Evolutionary conservation across 2,113 vertebrate species (phyloP).

Genomic region (Ptilonorhynchus violaceus): DNA sequence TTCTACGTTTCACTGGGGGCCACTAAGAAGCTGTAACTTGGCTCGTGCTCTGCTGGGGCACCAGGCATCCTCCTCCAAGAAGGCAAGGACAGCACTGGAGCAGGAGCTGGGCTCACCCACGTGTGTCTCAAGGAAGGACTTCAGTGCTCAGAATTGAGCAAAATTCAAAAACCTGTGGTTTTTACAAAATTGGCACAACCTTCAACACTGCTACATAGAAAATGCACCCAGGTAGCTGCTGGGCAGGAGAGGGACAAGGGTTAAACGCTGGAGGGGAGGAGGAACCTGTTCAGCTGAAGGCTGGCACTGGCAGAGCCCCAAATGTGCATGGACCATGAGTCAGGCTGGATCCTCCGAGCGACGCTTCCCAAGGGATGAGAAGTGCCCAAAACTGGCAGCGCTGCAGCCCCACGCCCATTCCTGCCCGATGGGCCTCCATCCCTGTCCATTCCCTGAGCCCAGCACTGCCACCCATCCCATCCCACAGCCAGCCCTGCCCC

Average conservation of each 20-base stretch:
- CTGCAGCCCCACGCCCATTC: not conserved
- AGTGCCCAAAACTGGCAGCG: not conserved
- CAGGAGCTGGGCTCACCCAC: fast-evolving
- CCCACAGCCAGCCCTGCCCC: not conserved
- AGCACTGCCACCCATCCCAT: fast-evolving
- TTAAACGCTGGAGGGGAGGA: not conserved
- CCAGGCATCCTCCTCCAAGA: not conserved
- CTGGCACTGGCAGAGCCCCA: not conserved
- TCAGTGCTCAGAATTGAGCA: not conserved
- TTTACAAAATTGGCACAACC: not conserved
- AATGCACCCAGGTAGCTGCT: fast-evolving
- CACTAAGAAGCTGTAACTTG: not conserved
- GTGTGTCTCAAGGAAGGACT: not conserved
- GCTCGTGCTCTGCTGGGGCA: not conserved
- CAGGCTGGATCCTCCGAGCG: fast-evolving
- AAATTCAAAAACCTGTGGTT: fast-evolving
- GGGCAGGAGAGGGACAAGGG: not conserved
- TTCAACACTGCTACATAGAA: fast-evolving
- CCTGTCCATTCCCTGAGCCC: not conserved
- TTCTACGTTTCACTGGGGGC: not conserved
- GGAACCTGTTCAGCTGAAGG: not conserved
- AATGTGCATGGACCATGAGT: not conserved
- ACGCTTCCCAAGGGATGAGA: not conserved
- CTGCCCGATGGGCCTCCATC: not conserved
- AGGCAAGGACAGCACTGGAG: not conserved